These are phyloP conservation scores for Hirudinaria manillensis DNA, from an alignment of 2,888 invertebrate species.

Conservation along the genomic window DNA sequence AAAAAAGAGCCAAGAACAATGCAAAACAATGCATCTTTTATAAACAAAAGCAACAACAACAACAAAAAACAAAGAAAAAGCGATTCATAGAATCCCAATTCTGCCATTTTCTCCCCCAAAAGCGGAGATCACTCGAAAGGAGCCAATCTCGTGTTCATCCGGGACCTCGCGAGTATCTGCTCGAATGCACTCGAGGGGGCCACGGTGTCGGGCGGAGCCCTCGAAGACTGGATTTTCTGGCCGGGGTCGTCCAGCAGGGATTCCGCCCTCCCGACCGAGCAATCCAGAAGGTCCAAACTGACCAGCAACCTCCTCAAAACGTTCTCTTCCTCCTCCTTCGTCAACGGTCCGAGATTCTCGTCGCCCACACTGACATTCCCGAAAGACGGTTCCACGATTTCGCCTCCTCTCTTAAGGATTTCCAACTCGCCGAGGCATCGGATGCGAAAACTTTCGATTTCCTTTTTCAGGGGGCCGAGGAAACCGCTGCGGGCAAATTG, in stretches of 20 bases:
- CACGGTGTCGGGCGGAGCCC: not conserved
- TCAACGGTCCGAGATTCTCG: not conserved
- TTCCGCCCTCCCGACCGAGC: conserved; percentile 9
- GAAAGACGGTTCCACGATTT: not conserved
- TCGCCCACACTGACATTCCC: not conserved
- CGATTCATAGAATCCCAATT: too few species aligned
- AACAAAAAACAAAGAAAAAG: too few species aligned
- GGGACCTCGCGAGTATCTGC: not conserved
- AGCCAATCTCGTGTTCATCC: too few species aligned
- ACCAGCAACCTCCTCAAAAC: conserved; percentile 1
- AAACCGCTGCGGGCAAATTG: not conserved
- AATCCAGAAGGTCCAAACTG: conserved; percentile 15
- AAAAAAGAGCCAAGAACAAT: too few species aligned
- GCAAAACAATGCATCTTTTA: too few species aligned
- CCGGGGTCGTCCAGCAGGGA: not conserved
- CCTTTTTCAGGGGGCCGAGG: conserved; percentile 17
- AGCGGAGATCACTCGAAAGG: too few species aligned
- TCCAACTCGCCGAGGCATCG: not conserved
- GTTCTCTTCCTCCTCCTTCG: not conserved
- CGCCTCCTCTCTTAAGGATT: not conserved
- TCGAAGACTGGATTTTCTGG: not conserved
- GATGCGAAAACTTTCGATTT: not conserved
- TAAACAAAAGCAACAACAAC: too few species aligned
- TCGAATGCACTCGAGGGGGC: not conserved
- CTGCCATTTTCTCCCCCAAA: too few species aligned